Percentiles rank a stretch among this genome's conserved stretches.
Evolutionary conservation across 1,140 invertebrate species (phyloP).

Genomic region (Euschistus heros): DNA sequence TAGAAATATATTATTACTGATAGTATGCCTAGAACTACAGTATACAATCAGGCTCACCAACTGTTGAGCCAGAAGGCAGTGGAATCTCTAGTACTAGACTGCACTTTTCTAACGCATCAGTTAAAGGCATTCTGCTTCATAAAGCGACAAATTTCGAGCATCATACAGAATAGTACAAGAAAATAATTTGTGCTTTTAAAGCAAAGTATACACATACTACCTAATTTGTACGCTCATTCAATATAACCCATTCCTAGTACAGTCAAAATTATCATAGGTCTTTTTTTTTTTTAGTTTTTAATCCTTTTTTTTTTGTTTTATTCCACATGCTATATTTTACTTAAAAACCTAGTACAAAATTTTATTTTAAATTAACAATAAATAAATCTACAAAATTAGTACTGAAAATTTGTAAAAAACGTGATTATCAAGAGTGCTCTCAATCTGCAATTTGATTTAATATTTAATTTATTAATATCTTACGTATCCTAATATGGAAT

Average conservation of each 20-base stretch:
- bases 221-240: constrained; percentile 14
- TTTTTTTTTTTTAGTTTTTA: no score
- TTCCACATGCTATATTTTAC: constrained; percentile 10
- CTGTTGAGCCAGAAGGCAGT: constrained; percentile 5
- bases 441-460: constrained; percentile 12
- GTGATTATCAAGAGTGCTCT: constrained; percentile 15
- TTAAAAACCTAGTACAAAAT: constrained; percentile 13
- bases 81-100: constrained; percentile 4
- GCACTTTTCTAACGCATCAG: neutral
- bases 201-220: constrained; percentile 3
- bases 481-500: constrained; percentile 15
- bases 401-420: constrained; percentile 15
- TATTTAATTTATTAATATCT: constrained; percentile 9
- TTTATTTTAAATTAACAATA: constrained; percentile 8
- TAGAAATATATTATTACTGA: no score
- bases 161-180: constrained; percentile 6
- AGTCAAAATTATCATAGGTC: constrained; percentile 3
- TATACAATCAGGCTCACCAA: constrained; percentile 11
- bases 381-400: constrained; percentile 13
- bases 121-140: constrained; percentile 10
- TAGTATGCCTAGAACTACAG: constrained; percentile 2
- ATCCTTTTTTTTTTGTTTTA: neutral
- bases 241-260: constrained; percentile 13
- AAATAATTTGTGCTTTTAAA: constrained; percentile 14
- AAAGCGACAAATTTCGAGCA: neutral